Evolutionary conservation across 2,797 vertebrate species (phyloP).

Genomic region (Acrossocheilus wenchowensis): DNA sequence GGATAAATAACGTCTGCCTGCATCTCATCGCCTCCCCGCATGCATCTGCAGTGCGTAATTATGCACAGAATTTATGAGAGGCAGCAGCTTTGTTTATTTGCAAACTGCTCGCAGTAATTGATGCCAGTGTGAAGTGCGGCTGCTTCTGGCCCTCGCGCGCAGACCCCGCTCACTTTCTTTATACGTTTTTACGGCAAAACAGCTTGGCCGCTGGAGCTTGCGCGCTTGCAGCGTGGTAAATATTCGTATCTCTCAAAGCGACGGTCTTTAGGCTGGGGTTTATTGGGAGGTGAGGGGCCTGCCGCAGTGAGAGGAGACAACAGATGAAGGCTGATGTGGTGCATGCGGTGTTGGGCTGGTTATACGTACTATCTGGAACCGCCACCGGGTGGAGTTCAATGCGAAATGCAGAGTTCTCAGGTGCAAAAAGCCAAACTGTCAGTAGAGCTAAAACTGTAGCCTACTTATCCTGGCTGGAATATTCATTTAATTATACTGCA

Average conservation of each 20-base stretch:
- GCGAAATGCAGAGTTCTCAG: background rate
- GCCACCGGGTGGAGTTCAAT: background rate
- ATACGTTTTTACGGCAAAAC: conserved; percentile 19
- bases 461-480: background rate
- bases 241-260: conserved; percentile 1
- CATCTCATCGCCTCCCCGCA: conserved; percentile 69
- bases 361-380: background rate
- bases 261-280: background rate
- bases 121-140: conserved; percentile 67
- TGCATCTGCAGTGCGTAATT: conserved; percentile 88
- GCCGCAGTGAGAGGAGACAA: background rate
- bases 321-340: background rate
- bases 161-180: conserved; percentile 24
- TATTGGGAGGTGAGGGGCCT: background rate
- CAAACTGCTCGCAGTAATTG: conserved; percentile 79
- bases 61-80: conserved; percentile 84
- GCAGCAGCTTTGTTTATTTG: conserved; percentile 80
- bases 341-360: background rate
- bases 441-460: background rate
- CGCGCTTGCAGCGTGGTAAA: background rate
- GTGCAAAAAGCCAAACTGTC: background rate
- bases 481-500: background rate
- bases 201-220: conserved; percentile 18
- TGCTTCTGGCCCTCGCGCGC: conserved; percentile 9
- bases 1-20: conserved; percentile 87